phyloP scores from a whole-genome alignment of 2,113 vertebrate genomes.

The Chaenogobius annularis region DNA sequence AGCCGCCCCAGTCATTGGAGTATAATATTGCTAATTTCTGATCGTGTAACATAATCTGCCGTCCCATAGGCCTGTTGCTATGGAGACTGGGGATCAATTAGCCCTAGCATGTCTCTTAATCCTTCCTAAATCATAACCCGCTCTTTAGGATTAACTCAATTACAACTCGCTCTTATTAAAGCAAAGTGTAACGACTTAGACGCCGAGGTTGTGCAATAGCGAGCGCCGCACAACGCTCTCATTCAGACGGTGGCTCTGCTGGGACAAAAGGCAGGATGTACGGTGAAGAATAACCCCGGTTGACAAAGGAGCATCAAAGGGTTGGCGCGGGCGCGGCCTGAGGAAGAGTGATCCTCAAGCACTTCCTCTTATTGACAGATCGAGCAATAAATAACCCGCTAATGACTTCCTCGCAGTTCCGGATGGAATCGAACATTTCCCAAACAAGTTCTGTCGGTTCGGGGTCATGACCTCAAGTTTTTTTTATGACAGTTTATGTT shows the following conservation, averaged over 20 bases:
- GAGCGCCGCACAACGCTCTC: conserved; percentile 26
- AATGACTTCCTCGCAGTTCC: conserved; percentile 16
- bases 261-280: conserved; percentile 45
- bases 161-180: conserved; percentile 62
- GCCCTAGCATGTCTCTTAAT: conserved; percentile 79
- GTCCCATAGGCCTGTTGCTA: conserved; percentile 79
- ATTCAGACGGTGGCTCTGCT: conserved; percentile 44
- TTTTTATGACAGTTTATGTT: background rate
- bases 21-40: conserved; percentile 1
- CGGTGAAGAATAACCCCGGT: conserved; percentile 58
- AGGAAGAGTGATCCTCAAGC: conserved; percentile 39
- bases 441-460: background rate
- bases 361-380: conserved; percentile 56
- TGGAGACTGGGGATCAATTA: conserved; percentile 81
- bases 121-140: conserved; percentile 77
- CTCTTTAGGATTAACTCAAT: conserved; percentile 64
- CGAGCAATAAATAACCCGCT: conserved; percentile 29
- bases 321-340: conserved; percentile 34
- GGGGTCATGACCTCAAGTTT: background rate
- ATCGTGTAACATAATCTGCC: conserved; percentile 20
- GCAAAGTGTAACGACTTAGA: conserved; percentile 44
- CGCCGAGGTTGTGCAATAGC: conserved; percentile 43
- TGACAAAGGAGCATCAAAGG: conserved; percentile 72
- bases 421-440: conserved; percentile 1
- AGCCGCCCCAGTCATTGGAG: background rate